phyloP scores from a whole-genome alignment of 1,140 invertebrate genomes.

The Cheumatopsyche charites region DNA sequence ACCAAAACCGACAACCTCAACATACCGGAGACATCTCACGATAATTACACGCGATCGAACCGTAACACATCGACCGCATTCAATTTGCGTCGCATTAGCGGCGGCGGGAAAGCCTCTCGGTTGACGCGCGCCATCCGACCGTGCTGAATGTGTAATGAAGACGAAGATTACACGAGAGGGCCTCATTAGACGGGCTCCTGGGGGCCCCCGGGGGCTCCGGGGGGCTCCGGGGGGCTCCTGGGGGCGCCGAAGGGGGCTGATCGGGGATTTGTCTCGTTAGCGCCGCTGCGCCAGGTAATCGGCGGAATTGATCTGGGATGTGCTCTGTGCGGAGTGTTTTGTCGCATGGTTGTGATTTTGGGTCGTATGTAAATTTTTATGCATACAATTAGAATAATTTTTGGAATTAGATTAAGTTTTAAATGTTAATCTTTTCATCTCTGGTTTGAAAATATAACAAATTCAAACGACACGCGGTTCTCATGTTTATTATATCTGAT shows the following conservation, averaged over 20 bases:
- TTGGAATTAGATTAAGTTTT: no score
- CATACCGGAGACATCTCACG: no score
- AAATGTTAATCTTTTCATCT: no score
- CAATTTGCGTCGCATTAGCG: no score
- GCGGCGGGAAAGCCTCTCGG: background rate
- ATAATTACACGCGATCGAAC: no score
- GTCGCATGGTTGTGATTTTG: background rate
- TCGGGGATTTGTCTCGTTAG: constrained; percentile 30
- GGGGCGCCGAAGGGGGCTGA: background rate
- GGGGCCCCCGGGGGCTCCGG: background rate
- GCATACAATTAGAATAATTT: no score
- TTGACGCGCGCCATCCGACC: constrained; percentile 11
- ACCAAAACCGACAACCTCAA: no score
- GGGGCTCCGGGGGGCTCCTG: background rate
- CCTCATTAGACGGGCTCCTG: constrained; percentile 27
- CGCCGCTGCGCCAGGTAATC: background rate
- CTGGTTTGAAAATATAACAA: no score
- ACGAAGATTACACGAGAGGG: constrained; percentile 30
- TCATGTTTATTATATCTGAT: no score
- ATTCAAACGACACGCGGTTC: no score
- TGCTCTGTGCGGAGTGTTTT: background rate
- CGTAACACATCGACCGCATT: no score
- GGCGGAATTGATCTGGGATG: constrained; percentile 16
- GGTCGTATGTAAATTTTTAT: background rate
- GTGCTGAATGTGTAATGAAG: constrained; percentile 37